Conservation (phyloP, 2,797 vertebrate genomes). For the Sebastes taczanowskii region DNA sequence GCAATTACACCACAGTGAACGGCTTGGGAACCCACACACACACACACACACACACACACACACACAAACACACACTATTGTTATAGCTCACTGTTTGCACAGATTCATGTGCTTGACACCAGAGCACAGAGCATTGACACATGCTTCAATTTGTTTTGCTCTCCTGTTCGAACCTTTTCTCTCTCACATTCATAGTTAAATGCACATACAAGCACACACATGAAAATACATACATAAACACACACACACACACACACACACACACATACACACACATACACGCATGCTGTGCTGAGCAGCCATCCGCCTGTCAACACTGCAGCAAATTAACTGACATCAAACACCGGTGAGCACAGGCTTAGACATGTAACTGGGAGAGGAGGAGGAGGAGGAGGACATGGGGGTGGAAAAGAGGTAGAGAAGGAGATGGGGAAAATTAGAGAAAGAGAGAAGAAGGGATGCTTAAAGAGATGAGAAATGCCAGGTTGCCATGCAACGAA, state of each 20-base stretch:
- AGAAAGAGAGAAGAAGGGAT: conserved; percentile 1
- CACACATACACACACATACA: conserved; percentile 39
- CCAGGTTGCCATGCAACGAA: neutral
- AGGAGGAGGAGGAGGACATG: conserved; percentile 28
- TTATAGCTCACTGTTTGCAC: conserved; percentile 10
- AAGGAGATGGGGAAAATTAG: conserved; percentile 12
- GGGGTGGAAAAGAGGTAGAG: conserved; percentile 23
- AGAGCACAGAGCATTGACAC: neutral
- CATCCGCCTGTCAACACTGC: conserved; percentile 85
- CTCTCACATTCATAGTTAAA: conserved; percentile 14
- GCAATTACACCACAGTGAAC: conserved; percentile 75
- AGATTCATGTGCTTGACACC: conserved; percentile 12
- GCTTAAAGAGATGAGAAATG: conserved; percentile 4
- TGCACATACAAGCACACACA: conserved; percentile 37
- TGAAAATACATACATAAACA: conserved; percentile 18
- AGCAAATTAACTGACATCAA: conserved; percentile 88
- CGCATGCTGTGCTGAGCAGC: conserved; percentile 63
- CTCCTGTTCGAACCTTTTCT: neutral
- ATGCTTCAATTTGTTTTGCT: neutral
- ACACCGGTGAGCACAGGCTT: conserved; percentile 84
- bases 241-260: conserved; percentile 15
- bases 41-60: conserved; percentile 16
- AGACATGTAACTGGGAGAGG: conserved; percentile 78
- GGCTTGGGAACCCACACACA: conserved; percentile 68
- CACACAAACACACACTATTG: conserved; percentile 30